Evolutionary conservation across 2,888 invertebrate species (phyloP).

Genomic region (Drosophila diplacantha): DNA sequence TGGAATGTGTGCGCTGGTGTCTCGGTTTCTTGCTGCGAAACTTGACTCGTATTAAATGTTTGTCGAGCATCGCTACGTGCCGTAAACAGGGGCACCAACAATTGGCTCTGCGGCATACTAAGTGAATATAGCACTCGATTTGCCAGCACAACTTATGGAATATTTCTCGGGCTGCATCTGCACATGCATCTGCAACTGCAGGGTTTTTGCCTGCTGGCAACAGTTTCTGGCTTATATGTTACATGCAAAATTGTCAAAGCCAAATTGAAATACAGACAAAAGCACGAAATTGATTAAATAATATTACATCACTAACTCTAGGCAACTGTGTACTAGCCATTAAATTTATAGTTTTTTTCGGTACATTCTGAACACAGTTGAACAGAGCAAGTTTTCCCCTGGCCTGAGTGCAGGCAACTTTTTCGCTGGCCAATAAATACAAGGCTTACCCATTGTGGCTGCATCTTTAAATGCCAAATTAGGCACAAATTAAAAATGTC

Average conservation of each 20-base stretch:
- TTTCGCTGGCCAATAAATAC: constrained; percentile 10
- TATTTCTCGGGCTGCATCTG: constrained; percentile 9
- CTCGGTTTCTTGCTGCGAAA: constrained; percentile 36
- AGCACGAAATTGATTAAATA: constrained; percentile 17
- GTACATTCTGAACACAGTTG: background rate
- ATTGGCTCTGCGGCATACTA: constrained; percentile 55
- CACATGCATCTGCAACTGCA: background rate
- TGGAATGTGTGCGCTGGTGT: constrained; percentile 15
- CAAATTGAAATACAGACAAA: background rate
- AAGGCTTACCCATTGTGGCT: background rate
- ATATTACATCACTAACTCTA: background rate
- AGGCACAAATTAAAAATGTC: constrained; percentile 65
- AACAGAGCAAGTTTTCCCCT: constrained; percentile 1
- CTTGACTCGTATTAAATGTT: constrained; percentile 71
- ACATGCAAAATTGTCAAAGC: background rate
- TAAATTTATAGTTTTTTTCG: constrained; percentile 3
- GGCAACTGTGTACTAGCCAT: constrained; percentile 2
- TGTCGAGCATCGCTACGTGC: constrained; percentile 68
- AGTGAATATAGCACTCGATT: constrained; percentile 47
- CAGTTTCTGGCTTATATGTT: constrained; percentile 24
- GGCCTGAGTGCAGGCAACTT: constrained; percentile 7
- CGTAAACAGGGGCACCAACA: constrained; percentile 53
- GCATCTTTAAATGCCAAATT: constrained; percentile 59
- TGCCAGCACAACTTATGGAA: constrained; percentile 8
- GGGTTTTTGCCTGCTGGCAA: constrained; percentile 11